phyloP scores from a whole-genome alignment of 2,888 invertebrate species.

The Volucella bombylans region DNA sequence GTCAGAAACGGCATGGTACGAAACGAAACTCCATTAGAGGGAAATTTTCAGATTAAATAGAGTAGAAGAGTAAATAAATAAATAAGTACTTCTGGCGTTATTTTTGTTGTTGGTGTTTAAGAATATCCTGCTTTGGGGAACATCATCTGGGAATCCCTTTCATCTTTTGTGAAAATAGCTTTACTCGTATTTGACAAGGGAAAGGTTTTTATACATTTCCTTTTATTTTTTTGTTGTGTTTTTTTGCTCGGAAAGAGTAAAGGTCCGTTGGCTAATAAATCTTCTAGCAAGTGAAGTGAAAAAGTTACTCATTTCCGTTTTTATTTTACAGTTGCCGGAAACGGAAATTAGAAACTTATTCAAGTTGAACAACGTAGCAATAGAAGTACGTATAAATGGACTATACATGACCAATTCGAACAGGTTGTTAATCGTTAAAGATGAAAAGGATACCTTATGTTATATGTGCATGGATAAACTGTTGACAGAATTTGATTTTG shows the following conservation, averaged over 20 bases:
- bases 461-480: conserved; percentile 31
- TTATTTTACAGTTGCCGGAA: conserved; percentile 51
- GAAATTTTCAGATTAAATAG: conserved; percentile 16
- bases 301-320: conserved; percentile 61
- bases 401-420: conserved; percentile 22
- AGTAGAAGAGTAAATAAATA: conserved; percentile 26
- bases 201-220: background rate
- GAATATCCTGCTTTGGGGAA: background rate
- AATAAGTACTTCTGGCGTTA: background rate
- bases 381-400: conserved; percentile 12
- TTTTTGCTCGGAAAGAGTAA: background rate
- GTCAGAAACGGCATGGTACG: background rate
- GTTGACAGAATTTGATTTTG: conserved; percentile 54
- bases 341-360: conserved; percentile 70
- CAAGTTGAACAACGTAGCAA: conserved; percentile 51
- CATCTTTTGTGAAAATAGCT: conserved; percentile 24
- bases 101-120: background rate
- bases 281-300: conserved; percentile 41
- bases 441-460: conserved; percentile 32
- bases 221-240: background rate
- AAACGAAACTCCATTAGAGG: conserved; percentile 17
- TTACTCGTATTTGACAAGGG: background rate
- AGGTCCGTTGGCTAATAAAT: background rate
- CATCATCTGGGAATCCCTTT: conserved; percentile 41
- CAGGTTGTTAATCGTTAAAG: conserved; percentile 39